A percentile compares a stretch with the other conserved stretches of the same genome.
These are phyloP conservation scores for Gracilinanus agilis DNA, from an alignment of 2,113 vertebrate species.

Conservation along the genomic window DNA sequence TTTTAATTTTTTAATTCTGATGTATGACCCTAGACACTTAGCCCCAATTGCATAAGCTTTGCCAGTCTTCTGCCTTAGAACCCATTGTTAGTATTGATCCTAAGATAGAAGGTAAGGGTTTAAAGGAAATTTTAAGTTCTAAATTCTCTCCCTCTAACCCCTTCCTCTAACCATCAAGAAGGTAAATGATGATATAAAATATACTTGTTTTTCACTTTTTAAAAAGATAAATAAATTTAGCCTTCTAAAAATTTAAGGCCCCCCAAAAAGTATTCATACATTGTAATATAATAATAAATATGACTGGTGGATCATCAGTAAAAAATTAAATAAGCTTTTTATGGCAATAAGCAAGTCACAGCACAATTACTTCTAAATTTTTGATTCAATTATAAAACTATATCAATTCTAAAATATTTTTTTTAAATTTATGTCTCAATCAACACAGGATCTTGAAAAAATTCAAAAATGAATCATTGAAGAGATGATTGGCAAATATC, in stretches of 20 bases:
- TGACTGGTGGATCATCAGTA: neutral
- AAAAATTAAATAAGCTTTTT: constrained; percentile 36
- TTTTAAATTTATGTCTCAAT: neutral
- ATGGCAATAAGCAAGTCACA: constrained; percentile 23
- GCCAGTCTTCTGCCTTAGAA: too few species aligned
- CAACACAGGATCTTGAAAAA: neutral
- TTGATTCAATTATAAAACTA: neutral
- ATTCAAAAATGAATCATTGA: neutral
- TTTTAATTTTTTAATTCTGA: neutral
- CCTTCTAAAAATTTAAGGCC: constrained; percentile 52
- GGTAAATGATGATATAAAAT: neutral
- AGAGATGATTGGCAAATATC: neutral
- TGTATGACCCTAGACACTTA: too few species aligned
- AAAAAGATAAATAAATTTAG: constrained; percentile 35
- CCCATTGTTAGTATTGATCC: too few species aligned
- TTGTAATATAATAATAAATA: constrained; percentile 40
- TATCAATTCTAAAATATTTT: neutral
- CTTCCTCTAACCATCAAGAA: neutral
- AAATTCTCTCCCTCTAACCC: neutral
- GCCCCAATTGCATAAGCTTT: too few species aligned
- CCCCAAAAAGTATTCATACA: neutral
- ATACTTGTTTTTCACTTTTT: constrained; percentile 57
- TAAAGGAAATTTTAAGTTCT: neutral
- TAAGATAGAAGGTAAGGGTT: too few species aligned
- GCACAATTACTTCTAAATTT: neutral